Conservation (phyloP, 2,888 invertebrate species). For the Leucoma salicis region DNA sequence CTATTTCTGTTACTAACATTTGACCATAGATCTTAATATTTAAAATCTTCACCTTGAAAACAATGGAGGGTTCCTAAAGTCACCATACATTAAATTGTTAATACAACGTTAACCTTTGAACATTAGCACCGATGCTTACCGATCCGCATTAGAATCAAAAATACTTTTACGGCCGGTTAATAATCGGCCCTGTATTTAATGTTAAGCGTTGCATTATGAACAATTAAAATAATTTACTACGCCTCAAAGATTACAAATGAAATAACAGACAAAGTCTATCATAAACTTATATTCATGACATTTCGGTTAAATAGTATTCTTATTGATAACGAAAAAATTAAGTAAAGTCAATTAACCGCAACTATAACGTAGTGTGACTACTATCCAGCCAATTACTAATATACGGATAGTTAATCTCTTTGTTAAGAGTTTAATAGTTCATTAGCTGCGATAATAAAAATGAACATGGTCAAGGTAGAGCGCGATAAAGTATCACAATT, state of each 20-base stretch:
- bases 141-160: slow-evolving; percentile 36
- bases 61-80: slow-evolving; percentile 40
- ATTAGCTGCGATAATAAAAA: slow-evolving; percentile 17
- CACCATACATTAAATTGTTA: slow-evolving; percentile 49
- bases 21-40: slow-evolving; percentile 25
- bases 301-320: not conserved
- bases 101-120: slow-evolving; percentile 53
- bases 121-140: slow-evolving; percentile 38
- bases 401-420: not conserved
- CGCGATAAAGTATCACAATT: slow-evolving; percentile 47
- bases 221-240: slow-evolving; percentile 8
- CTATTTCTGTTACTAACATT: slow-evolving; percentile 13
- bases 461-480: slow-evolving; percentile 32
- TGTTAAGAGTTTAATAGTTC: slow-evolving; percentile 6
- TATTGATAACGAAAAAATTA: not conserved
- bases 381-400: too few relatives aligned
- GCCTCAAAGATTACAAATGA: too few relatives aligned
- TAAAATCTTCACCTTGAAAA: slow-evolving; percentile 45
- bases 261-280: too few relatives aligned
- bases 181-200: slow-evolving; percentile 13
- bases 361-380: too few relatives aligned
- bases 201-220: slow-evolving; percentile 9
- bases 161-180: slow-evolving; percentile 24
- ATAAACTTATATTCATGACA: too few relatives aligned
- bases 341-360: not conserved